Base-by-base conservation (phyloP, 2,888 invertebrate species). In the Hydriomena furcata region DNA sequence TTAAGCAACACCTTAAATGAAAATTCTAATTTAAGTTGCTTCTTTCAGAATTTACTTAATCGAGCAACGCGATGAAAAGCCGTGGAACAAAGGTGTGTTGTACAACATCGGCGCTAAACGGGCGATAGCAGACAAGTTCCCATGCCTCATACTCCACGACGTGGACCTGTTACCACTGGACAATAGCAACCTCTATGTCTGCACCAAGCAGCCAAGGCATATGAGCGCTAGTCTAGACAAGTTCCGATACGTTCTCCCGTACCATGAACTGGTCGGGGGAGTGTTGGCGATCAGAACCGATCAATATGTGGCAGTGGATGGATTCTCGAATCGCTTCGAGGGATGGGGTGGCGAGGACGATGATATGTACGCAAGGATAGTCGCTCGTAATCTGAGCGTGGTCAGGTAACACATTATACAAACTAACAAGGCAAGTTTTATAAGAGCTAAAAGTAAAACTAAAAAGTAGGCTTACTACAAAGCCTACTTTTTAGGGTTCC, bases 71-170 rank as follows among this genome's bases (percentile, higher is more conserved):
- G 94, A 95, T 55, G 91, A 92, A 7, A 91, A 93, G 50, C 94
- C 94, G 0, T 98, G 97, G 79, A 98, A 98, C 84, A 93, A 98
- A 60, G 98, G 96, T 0, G 92, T 95, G 73, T 88, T 98, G 37
- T 94, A 97, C 68, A 98, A 98, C 75, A 93, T 97, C 51, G 98
- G 98, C 0, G 97, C 95, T 1, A 86, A 91, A 28, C 94, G 95
- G 64, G 96, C 97, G 0, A 91, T 93, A 3, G 92, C 93, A 52
- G 92, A 93, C 52, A 92, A 93, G 50, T 96, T 92, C 81, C 94
- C 94, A 0, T 98, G 98, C 75, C 94, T 97, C 43, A 93, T 98
- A 50, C 94, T 98, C 60, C 98, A 98, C 71, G 98, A 98, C 76
- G 95, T 98, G 17, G 98, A 98, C 88, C 84, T 98, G 43, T 91